Evolutionary conservation across 2,888 invertebrate species (phyloP).

Genomic region (Emesis furor): DNA sequence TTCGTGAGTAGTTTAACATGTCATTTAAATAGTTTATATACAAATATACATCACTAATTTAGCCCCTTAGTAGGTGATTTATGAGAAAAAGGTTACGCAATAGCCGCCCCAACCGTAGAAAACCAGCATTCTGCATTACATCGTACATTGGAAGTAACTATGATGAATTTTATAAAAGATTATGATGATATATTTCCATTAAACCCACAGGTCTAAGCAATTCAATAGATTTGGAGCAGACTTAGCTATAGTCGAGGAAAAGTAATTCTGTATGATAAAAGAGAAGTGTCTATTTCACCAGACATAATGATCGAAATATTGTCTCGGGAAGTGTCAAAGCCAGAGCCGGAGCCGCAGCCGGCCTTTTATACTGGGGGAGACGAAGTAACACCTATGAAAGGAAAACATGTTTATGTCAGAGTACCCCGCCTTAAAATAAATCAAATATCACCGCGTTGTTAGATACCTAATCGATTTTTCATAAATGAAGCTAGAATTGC

Average conservation of each 20-base stretch:
- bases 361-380: conserved; percentile 88
- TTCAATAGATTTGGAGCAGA: conserved; percentile 93
- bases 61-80: too few species aligned
- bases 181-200: too few species aligned
- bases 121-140: too few species aligned
- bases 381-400: conserved; percentile 91
- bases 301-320: conserved; percentile 89
- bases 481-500: conserved; percentile 95
- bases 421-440: conserved; percentile 93
- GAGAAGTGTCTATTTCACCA: conserved; percentile 86
- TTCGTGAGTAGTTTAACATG: too few species aligned
- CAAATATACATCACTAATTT: too few species aligned
- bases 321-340: conserved; percentile 89
- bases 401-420: conserved; percentile 95
- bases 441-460: conserved; percentile 90
- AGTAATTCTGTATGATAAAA: conserved; percentile 93
- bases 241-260: conserved; percentile 95
- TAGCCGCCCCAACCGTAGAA: too few species aligned
- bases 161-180: too few species aligned
- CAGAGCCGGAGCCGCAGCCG: too few species aligned
- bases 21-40: too few species aligned
- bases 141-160: too few species aligned
- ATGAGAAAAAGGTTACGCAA: too few species aligned
- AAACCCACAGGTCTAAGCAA: conserved; percentile 90
- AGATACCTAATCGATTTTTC: conserved; percentile 94